These are phyloP conservation scores for Lycodopsis pacificus DNA, from an alignment of 2,797 vertebrate species.

Conservation along the genomic window DNA sequence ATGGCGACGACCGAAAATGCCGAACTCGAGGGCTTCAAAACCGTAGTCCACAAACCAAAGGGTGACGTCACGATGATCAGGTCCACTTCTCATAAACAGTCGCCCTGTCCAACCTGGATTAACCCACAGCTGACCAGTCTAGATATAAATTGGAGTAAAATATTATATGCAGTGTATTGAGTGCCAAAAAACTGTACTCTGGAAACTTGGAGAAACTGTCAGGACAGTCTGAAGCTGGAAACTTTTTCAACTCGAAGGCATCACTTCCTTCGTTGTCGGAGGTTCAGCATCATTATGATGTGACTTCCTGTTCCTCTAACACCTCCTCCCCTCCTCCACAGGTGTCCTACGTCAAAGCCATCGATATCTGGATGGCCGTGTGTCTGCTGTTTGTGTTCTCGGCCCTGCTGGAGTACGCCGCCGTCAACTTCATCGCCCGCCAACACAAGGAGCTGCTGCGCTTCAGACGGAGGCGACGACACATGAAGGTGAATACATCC, in stretches of 20 bases:
- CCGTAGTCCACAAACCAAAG: not conserved
- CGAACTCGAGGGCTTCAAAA: too few species aligned
- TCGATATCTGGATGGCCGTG: conserved; percentile 99
- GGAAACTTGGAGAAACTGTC: not conserved
- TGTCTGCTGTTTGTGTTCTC: conserved; percentile 99
- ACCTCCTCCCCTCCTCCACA: conserved; percentile 49
- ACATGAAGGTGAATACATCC: conserved; percentile 91
- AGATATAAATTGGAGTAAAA: not conserved
- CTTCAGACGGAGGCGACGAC: conserved; percentile 94
- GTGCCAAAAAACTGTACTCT: too few species aligned
- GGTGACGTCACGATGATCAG: too few species aligned
- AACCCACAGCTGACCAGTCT: too few species aligned
- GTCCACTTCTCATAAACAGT: too few species aligned
- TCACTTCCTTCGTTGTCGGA: too few species aligned
- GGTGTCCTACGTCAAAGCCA: conserved; percentile 99
- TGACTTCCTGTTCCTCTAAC: not conserved
- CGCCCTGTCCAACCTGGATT: too few species aligned
- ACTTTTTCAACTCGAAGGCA: not conserved
- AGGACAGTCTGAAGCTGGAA: not conserved
- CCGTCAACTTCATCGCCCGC: conserved; percentile 98
- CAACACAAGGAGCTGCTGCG: conserved; percentile 99
- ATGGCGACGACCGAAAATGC: too few species aligned
- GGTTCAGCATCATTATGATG: not conserved
- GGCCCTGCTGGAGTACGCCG: conserved; percentile 95
- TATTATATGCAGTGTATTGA: too few species aligned